Conservation (phyloP, 1,140 invertebrate species). For the Latrodectus geometricus region DNA sequence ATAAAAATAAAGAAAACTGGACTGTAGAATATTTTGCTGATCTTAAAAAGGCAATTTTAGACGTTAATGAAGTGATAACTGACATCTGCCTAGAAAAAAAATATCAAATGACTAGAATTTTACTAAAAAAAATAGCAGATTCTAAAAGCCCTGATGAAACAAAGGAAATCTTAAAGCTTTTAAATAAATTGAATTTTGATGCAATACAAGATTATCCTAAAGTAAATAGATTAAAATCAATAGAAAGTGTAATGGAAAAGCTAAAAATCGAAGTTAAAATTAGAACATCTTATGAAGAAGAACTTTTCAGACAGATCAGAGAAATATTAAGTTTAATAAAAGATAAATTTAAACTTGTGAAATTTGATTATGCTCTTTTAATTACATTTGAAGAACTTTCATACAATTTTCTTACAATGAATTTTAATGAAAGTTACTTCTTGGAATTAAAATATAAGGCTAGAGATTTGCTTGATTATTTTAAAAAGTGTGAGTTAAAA, state of each 20-base stretch:
- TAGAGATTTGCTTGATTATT: no score
- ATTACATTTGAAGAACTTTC: no score
- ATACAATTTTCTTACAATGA: no score
- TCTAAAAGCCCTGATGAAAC: constrained; percentile 7
- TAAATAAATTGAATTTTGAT: neutral
- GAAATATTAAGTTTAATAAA: neutral
- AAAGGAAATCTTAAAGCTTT: constrained; percentile 5
- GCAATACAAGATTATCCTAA: neutral
- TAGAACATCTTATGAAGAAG: constrained; percentile 2
- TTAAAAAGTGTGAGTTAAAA: no score
- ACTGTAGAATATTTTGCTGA: neutral
- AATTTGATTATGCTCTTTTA: no score
- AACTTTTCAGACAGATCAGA: neutral
- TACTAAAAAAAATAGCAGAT: neutral
- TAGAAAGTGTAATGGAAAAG: neutral
- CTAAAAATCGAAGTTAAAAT: neutral
- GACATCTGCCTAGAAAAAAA: neutral
- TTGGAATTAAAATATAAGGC: no score
- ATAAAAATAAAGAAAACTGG: neutral
- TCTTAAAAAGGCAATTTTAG: constrained; percentile 26
- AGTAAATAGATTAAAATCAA: no score
- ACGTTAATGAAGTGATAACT: neutral
- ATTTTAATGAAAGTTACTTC: no score
- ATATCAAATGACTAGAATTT: neutral
- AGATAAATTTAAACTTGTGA: neutral